Percentiles rank a stretch among this genome's conserved stretches.
Evolutionary conservation across 2,797 vertebrate genomes (phyloP).

Genomic region (Ctenopoma multispine): DNA sequence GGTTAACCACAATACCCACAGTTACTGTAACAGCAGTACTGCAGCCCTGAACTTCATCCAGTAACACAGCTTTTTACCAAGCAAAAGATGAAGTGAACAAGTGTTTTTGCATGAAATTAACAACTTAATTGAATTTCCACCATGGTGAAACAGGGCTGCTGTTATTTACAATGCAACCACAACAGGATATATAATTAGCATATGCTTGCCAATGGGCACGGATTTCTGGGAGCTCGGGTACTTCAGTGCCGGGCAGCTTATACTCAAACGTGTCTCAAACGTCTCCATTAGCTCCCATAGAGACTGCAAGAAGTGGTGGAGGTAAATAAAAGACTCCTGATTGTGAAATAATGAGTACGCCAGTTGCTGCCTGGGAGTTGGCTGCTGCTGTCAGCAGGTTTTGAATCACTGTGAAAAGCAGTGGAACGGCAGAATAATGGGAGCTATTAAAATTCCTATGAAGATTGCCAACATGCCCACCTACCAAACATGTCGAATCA

Average conservation of each 20-base stretch:
- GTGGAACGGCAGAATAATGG: conserved; percentile 59
- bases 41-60: conserved; percentile 10
- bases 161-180: neutral
- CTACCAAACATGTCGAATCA: conserved; percentile 55
- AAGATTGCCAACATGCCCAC: conserved; percentile 65
- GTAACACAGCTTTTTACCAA: neutral
- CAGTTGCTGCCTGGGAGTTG: conserved; percentile 60
- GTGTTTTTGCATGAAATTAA: neutral
- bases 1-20: conserved; percentile 18
- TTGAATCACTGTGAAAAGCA: conserved; percentile 68
- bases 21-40: conserved; percentile 1
- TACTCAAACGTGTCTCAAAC: conserved; percentile 41
- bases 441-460: conserved; percentile 67
- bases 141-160: neutral
- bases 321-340: conserved; percentile 76
- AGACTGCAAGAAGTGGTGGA: conserved; percentile 43
- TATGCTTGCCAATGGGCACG: neutral
- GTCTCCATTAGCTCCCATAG: conserved; percentile 57
- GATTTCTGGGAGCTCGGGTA: conserved; percentile 4
- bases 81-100: too few relatives aligned
- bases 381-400: conserved; percentile 77
- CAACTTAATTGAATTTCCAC: neutral
- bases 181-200: neutral
- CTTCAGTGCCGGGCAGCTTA: conserved; percentile 21
- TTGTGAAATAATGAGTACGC: conserved; percentile 74